Evolutionary conservation across 2,797 vertebrate species (phyloP).

Genomic region (Hylomyscus alleni): DNA sequence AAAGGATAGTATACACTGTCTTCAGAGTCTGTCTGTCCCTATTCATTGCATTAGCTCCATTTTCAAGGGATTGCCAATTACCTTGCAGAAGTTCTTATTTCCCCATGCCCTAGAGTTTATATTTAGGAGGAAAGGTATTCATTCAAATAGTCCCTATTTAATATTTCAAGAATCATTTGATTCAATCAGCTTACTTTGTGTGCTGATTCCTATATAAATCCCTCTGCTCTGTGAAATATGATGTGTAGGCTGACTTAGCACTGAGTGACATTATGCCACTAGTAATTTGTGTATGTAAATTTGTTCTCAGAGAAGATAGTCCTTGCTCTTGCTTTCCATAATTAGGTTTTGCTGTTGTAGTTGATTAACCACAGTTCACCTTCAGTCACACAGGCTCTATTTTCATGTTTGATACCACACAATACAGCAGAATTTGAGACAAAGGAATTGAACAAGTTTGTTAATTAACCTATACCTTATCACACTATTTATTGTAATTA

Average conservation of each 20-base stretch:
- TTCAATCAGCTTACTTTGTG: conserved; percentile 5
- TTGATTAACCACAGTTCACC: conserved; percentile 36
- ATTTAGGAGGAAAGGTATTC: background rate
- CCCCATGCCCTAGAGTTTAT: background rate
- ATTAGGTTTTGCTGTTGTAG: conserved; percentile 39
- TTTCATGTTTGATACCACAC: conserved; percentile 42
- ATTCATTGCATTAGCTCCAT: conserved; percentile 5
- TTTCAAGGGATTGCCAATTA: background rate
- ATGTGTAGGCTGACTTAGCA: conserved; percentile 3
- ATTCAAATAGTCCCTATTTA: conserved; percentile 31
- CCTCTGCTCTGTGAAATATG: background rate
- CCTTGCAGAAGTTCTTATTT: background rate
- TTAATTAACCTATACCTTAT: conserved; percentile 49
- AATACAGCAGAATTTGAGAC: conserved; percentile 31
- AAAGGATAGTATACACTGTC: background rate
- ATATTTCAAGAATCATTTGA: background rate
- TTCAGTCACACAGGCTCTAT: conserved; percentile 23
- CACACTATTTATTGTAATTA: conserved; percentile 59
- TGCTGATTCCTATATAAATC: conserved; percentile 3
- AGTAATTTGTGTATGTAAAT: conserved; percentile 40
- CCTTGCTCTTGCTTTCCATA: conserved; percentile 39
- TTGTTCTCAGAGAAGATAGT: conserved; percentile 51
- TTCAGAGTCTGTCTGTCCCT: background rate
- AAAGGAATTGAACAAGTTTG: conserved; percentile 18
- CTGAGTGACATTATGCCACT: conserved; percentile 32